Percentiles rank a stretch among this genome's conserved stretches.
These are phyloP conservation scores for Nerophis ophidion DNA, from an alignment of 2,113 vertebrate species.

Conservation along the genomic window DNA sequence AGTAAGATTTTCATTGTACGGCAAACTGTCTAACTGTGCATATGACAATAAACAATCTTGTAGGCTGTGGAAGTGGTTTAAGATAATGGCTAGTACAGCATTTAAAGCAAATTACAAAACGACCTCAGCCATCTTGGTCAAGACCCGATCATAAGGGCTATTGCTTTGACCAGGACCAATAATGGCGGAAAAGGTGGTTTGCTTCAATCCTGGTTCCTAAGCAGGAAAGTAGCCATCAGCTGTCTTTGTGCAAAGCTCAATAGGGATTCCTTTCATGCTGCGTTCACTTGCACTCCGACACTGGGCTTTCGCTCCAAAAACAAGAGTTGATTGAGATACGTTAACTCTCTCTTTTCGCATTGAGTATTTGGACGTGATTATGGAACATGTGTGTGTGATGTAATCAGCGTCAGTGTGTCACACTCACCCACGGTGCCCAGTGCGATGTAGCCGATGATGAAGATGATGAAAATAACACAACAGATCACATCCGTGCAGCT, in stretches of 20 bases:
- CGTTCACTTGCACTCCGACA: background rate
- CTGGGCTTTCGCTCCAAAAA: background rate
- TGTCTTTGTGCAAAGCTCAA: background rate
- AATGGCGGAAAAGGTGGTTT: no score
- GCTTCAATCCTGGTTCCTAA: background rate
- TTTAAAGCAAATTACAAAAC: no score
- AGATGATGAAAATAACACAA: conserved; percentile 85
- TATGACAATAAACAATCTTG: no score
- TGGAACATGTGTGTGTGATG: conserved; percentile 30
- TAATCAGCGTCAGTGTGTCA: conserved; percentile 33
- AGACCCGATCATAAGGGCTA: no score
- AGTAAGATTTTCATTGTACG: no score
- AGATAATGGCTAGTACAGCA: no score
- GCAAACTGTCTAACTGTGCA: no score
- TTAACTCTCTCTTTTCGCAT: background rate
- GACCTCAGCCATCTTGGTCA: no score
- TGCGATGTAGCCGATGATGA: conserved; percentile 86
- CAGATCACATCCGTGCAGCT: conserved; percentile 87
- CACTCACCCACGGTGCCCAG: conserved; percentile 92
- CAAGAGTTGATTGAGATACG: background rate
- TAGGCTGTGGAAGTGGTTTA: no score
- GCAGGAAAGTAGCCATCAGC: background rate
- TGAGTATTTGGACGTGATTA: conserved; percentile 7
- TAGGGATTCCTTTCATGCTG: background rate
- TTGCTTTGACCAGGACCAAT: no score